phyloP scores from a whole-genome alignment of 2,888 invertebrate species.

The Stomorhina lunata region DNA sequence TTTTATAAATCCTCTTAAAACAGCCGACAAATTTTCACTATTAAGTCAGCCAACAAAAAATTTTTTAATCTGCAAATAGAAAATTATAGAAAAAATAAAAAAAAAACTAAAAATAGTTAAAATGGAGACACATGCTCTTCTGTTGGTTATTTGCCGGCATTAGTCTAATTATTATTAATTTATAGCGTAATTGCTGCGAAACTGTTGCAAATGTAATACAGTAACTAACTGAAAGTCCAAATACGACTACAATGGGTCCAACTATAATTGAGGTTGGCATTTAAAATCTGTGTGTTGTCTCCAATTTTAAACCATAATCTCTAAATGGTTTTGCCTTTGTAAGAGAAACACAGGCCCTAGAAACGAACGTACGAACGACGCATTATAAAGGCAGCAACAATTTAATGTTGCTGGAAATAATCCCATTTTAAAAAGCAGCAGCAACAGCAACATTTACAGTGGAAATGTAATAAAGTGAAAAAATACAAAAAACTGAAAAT shows the following conservation, averaged over 20 bases:
- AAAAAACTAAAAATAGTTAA: not conserved
- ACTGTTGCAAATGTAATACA: constrained; percentile 10
- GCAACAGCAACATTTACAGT: not conserved
- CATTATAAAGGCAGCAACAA: constrained; percentile 3
- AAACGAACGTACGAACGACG: too few species aligned
- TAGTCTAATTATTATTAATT: constrained; percentile 66
- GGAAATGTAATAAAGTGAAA: not conserved
- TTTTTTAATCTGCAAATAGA: constrained; percentile 24
- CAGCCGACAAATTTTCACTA: constrained; percentile 27
- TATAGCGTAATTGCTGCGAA: constrained; percentile 58
- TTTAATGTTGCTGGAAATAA: constrained; percentile 47
- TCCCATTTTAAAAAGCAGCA: constrained; percentile 25
- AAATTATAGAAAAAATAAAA: constrained; percentile 15
- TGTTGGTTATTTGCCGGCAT: constrained; percentile 50
- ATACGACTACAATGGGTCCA: constrained; percentile 41
- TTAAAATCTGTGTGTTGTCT: constrained; percentile 62
- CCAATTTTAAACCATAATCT: constrained; percentile 65
- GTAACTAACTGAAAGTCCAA: constrained; percentile 18
- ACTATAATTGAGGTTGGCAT: constrained; percentile 65
- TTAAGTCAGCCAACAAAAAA: constrained; percentile 1
- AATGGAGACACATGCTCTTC: constrained; percentile 54
- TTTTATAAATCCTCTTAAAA: constrained; percentile 59
- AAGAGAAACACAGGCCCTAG: too few species aligned
- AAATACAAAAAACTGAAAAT: not conserved
- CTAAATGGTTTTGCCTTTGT: constrained; percentile 59